Base-by-base conservation (phyloP, 2,888 invertebrate genomes). In the Thumatha senex region DNA sequence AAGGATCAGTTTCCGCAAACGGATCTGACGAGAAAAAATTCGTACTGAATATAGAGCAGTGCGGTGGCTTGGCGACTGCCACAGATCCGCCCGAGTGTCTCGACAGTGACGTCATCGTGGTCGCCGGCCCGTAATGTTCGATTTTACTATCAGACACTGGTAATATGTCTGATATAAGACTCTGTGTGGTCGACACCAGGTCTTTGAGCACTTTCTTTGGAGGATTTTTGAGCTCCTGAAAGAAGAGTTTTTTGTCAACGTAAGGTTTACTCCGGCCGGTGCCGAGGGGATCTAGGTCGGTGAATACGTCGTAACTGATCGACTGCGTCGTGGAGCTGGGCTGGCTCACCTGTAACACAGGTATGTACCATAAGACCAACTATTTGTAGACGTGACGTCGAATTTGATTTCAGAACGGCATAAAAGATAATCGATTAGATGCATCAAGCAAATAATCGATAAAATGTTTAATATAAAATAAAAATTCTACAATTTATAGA, bases 201-300 rank as follows among this genome's bases (percentile, higher is more conserved):
- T 98, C 98, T 92, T 97, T 97, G 72, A 98, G 93, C 60, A 96
- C 96, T 92, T 97, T 97, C 92, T 97, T 97, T 71, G 97, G 97
- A 69, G 98, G 98, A 90, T 98, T 97, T 93, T 98, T 98, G 78
- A 98, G 93, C 87, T 98, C 97, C 93, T 97, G 97, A 93, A 98
- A 98, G 93, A 98, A 98, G 92, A 97, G 96, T 93, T 98, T 98
- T 92, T 97, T 97, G 93, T 98, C 98, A 79, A 98, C 95, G 92
- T 97, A 98, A 60, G 98, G 98, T 89, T 96, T 96, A 89, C 95
- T 96, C 86, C 96, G 94, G 78, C 97, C 97, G 71, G 97, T 97
- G 79, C 98, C 98, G 81, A 98, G 92, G 56, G 98, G 98, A 93
- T 98, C 98, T 86, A 98, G 92, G 84, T 98, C 98, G 65, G 97